Conservation (phyloP, 30 jellyfish, hydroid and myxozoan genomes). For the Aurelia aurita region DNA sequence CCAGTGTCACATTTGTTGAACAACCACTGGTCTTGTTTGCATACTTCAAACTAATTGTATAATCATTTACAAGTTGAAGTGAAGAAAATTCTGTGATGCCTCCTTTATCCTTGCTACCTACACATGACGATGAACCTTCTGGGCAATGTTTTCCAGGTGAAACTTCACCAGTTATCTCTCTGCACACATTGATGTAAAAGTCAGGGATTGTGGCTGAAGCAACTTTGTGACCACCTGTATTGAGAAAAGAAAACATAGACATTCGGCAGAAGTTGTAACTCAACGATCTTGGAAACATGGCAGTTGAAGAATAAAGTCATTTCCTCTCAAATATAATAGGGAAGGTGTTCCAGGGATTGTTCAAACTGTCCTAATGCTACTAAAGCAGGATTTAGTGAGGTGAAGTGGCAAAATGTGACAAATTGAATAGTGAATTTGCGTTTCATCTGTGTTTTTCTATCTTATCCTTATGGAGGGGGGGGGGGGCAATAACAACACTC, state of each 20-base stretch:
- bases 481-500: too few relatives aligned
- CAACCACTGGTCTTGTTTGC: conserved; percentile 41
- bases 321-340: too few relatives aligned
- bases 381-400: too few relatives aligned
- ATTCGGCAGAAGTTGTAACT: too few relatives aligned
- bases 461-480: too few relatives aligned
- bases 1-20: conserved; percentile 73
- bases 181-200: conserved; percentile 73
- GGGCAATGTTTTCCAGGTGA: conserved; percentile 68
- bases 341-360: too few relatives aligned
- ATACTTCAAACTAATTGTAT: conserved; percentile 43
- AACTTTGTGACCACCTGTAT: conserved; percentile 72
- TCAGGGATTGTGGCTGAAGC: conserved; percentile 22
- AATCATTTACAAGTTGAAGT: conserved; percentile 56
- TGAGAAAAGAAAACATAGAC: conserved; percentile 5
- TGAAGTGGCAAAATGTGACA: too few relatives aligned
- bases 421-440: too few relatives aligned
- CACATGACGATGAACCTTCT: conserved; percentile 75
- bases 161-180: conserved; percentile 73
- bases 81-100: conserved; percentile 44
- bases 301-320: too few relatives aligned
- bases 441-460: too few relatives aligned
- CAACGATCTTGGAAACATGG: too few relatives aligned
- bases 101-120: conserved; percentile 49
- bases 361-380: too few relatives aligned